phyloP scores from a whole-genome alignment of 2,888 invertebrate genomes.

The Plebejus argus region DNA sequence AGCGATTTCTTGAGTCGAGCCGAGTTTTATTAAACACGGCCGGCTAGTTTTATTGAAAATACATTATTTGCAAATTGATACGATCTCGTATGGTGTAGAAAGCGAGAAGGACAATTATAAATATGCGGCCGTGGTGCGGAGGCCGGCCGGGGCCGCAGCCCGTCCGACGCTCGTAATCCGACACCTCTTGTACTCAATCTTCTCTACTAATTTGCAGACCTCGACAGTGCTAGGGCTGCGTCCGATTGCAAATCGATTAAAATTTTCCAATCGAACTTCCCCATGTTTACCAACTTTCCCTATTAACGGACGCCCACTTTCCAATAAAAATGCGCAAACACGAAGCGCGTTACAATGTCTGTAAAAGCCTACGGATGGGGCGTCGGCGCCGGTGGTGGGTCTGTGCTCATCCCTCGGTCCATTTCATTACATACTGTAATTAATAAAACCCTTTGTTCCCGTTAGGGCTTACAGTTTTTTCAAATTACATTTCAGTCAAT shows the following conservation, averaged over 20 bases:
- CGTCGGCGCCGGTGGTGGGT: too few relatives aligned
- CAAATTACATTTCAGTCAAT: not conserved
- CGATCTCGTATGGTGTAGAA: conserved; percentile 42
- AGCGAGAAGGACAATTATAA: conserved; percentile 45
- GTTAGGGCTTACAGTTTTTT: not conserved
- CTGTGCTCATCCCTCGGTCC: not conserved
- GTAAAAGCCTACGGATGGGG: not conserved
- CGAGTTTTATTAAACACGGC: not conserved
- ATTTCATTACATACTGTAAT: not conserved
- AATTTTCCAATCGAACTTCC: not conserved
- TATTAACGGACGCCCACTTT: not conserved
- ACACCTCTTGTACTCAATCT: conserved; percentile 73
- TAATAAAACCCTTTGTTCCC: not conserved
- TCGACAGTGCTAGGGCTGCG: conserved; percentile 56
- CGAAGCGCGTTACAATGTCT: not conserved
- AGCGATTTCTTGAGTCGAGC: not conserved
- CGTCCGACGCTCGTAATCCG: conserved; percentile 61
- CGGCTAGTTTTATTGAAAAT: conserved; percentile 41
- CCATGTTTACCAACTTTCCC: not conserved
- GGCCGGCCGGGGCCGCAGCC: conserved; percentile 58
- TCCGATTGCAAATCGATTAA: conserved; percentile 8
- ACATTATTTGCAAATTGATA: conserved; percentile 41
- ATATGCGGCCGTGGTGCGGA: conserved; percentile 44
- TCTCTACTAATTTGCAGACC: conserved; percentile 68
- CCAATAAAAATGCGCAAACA: conserved; percentile 39